phyloP scores from a whole-genome alignment of 2,113 vertebrate species.

The Aegotheles bennettii region DNA sequence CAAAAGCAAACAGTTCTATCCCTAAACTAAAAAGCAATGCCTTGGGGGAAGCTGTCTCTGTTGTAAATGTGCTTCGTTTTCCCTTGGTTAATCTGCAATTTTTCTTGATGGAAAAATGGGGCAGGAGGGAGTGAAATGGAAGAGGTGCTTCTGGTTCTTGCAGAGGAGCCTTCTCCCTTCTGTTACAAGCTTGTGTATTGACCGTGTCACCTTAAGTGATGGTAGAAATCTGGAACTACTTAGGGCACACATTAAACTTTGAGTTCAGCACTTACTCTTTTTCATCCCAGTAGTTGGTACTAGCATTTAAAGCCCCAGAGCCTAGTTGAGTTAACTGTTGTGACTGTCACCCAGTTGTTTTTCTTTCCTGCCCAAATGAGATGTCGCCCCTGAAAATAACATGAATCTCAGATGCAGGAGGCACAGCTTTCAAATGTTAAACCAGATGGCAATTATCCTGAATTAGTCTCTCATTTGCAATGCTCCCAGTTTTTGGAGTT shows the following conservation, averaged over 20 bases:
- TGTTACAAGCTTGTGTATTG: neutral
- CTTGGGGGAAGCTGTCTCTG: neutral
- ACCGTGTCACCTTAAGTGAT: neutral
- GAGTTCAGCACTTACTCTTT: neutral
- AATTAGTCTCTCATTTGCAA: neutral
- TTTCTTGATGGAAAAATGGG: neutral
- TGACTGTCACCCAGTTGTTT: neutral
- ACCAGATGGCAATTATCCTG: conserved; percentile 20
- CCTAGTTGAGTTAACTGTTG: neutral
- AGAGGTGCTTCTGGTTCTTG: neutral
- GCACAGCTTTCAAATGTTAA: conserved; percentile 1
- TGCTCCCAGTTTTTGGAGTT: neutral
- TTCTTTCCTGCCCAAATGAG: neutral
- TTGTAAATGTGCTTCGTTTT: neutral
- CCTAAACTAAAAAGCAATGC: neutral
- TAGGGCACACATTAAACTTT: neutral
- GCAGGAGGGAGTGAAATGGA: neutral
- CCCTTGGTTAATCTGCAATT: neutral
- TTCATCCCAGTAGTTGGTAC: neutral
- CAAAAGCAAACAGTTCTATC: neutral
- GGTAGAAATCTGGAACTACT: neutral
- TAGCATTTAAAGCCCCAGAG: neutral
- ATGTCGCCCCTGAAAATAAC: conserved; percentile 14
- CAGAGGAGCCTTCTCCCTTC: neutral
- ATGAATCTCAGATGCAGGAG: neutral